phyloP scores from a whole-genome alignment of 2,113 vertebrate genomes.

The Oreochromis aureus region DNA sequence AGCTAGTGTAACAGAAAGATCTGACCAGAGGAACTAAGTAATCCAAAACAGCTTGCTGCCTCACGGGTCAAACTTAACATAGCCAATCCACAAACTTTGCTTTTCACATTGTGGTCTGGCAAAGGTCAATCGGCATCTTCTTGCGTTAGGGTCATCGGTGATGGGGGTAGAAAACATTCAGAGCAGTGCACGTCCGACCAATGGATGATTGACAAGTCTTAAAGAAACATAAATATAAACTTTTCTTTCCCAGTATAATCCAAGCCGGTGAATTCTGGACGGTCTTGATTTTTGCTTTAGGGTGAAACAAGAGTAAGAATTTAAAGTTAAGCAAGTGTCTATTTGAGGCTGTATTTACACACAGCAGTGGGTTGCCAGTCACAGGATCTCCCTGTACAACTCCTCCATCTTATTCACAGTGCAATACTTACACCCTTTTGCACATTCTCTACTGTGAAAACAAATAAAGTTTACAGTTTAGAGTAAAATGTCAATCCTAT shows the following conservation, averaged over 20 bases:
- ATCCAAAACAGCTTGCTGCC: conserved; percentile 10
- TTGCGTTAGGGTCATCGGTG: neutral
- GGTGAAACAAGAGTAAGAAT: neutral
- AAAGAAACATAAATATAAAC: conserved; percentile 2
- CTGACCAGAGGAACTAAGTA: neutral
- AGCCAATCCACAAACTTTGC: neutral
- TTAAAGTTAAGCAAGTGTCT: neutral
- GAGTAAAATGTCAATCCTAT: neutral
- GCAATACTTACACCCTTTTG: neutral
- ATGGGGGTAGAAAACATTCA: neutral
- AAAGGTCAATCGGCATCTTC: neutral
- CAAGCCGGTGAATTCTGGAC: neutral
- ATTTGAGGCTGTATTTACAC: neutral
- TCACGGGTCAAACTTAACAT: neutral
- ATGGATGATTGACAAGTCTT: neutral
- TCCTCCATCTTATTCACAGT: neutral
- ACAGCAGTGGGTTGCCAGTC: neutral
- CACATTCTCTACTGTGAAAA: neutral
- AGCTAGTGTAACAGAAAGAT: neutral
- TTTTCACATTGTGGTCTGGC: conserved; percentile 21
- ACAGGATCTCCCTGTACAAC: neutral
- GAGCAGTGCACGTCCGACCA: neutral
- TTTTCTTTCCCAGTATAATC: neutral
- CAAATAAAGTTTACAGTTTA: neutral
- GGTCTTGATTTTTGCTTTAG: neutral